Base-by-base conservation (phyloP, 2,888 invertebrate species). In the Drosophila meridionalis region DNA sequence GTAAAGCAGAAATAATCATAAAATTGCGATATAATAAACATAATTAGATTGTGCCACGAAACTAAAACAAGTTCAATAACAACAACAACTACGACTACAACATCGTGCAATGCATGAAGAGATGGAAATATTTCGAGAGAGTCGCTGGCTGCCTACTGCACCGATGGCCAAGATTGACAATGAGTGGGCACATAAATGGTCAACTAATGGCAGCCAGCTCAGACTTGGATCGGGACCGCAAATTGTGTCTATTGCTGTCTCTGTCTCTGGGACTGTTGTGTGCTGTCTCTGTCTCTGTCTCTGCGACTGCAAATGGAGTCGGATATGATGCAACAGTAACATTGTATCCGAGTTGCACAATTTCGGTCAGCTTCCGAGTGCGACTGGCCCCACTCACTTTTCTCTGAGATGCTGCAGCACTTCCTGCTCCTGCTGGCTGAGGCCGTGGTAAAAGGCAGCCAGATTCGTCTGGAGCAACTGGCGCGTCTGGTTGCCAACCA, bases 401-500 rank as follows among this genome's bases (percentile, higher is more conserved):
- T 94, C 94, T 87, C 94, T 94, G n/a, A 97, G 92, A 73, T 95
- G 94, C 40, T 93, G 89, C 47, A 96, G 93, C 4, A 96, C 93
- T 87, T 93, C 91, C 88, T 94, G 93, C 93, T 98, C 98, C 75
- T 95, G 93, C 0, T 94, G 94, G 4, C 94, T 95, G 40, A 97
- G 94, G 0, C 96, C 96, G 67, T 95, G 94, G 20, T 94, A 93
- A 36, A 95, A 86, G 2, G 96, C 94, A 55, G 95, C 94, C 47
- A 98, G 87, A 87, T 97, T 97, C 62, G 94, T 94, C 5, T 93
- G 85, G 34, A 97, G 92, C 78, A 96, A 94, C 7, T 94, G 92
- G 61, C 93, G 92, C 90, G 94, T 96, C 92, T 95, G 96, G 94
- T 97, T 96, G 60, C 98, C 98, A 78, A 96, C 95, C 32, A 98